Conservation (phyloP, 2,797 vertebrate species). For the Pipistrellus nathusii region DNA sequence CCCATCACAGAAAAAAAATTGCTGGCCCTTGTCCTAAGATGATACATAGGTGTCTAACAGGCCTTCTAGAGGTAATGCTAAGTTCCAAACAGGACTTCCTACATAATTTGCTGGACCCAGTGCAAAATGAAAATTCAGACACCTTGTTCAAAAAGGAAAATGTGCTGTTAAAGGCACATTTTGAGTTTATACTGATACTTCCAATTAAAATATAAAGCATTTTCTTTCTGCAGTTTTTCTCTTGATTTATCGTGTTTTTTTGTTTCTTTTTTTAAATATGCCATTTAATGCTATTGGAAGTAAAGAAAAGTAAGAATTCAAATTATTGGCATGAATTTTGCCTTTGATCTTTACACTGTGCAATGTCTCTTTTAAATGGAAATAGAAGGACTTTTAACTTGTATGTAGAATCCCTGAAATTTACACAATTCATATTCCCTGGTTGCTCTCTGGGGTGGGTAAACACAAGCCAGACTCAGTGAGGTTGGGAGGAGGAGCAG, state of each 20-base stretch:
- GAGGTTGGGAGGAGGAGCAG: neutral
- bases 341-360: slow-evolving; percentile 35
- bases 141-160: neutral
- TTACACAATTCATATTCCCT: neutral
- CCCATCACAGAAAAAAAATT: neutral
- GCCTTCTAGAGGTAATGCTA: neutral
- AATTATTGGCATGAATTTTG: slow-evolving; percentile 53
- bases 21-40: neutral
- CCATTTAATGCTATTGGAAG: slow-evolving; percentile 49
- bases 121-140: slow-evolving; percentile 37
- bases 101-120: neutral
- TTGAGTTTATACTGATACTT: too few relatives aligned
- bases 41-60: neutral
- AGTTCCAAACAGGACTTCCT: neutral
- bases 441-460: neutral
- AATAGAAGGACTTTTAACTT: slow-evolving; percentile 42
- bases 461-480: neutral
- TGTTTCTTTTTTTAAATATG: neutral
- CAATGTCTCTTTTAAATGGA: slow-evolving; percentile 56
- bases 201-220: slow-evolving; percentile 15
- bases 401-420: neutral
- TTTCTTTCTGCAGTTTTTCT: neutral
- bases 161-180: neutral
- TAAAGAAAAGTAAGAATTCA: slow-evolving; percentile 55
- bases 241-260: neutral